Evolutionary conservation across 2,797 vertebrate species (phyloP), one percentile per base, ranked within the genome.

Genomic region (Acestrorhynchus altus): DNA sequence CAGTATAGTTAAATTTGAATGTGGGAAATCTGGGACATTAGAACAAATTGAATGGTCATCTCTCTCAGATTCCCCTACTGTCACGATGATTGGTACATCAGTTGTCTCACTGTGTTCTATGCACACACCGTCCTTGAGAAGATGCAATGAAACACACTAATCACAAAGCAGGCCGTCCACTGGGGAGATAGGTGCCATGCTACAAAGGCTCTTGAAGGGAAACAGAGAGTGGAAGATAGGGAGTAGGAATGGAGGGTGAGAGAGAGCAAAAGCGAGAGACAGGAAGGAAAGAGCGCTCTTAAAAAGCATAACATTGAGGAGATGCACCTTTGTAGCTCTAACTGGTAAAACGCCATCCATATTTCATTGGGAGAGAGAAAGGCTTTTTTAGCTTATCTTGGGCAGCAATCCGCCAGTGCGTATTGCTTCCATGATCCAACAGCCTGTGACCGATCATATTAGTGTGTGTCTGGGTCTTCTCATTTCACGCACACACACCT

Each of bases 391-490:
- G 77, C 76, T 93, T 90, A 91, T 87, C 85, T 81, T 84, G 83
- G 86, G 85, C 79, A 89, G 81, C 66, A 83, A 79, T 88, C 83
- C 70, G 59, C 77, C 76, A 61, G 74, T 68, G 52, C 80, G 79
- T 72, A 84, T 83, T 81, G 73, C 79, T 85, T 85, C 84, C 84
- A 83, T 83, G 84, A 42, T 78, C 69, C 83, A 85, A 86, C 88
- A 86, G 86, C 78, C 84, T 89, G 86, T 87, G 86, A 92, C 90
- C 85, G 88, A 90, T 89, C 87, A 83, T 84, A 90, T 88, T 92
- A 89, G 76, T 80, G 85, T 90, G 78, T 70, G 80, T 83, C 81
- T 84, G 84, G 84, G 86, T 81, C 74, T 81, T 88, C 76, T 92
- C 80, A 75, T 90, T 92, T 92, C 86, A 87, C 78, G 78, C 88